These are phyloP conservation scores for Girardinichthys multiradiatus DNA, from an alignment of 2,113 vertebrate genomes.

Conservation along the genomic window DNA sequence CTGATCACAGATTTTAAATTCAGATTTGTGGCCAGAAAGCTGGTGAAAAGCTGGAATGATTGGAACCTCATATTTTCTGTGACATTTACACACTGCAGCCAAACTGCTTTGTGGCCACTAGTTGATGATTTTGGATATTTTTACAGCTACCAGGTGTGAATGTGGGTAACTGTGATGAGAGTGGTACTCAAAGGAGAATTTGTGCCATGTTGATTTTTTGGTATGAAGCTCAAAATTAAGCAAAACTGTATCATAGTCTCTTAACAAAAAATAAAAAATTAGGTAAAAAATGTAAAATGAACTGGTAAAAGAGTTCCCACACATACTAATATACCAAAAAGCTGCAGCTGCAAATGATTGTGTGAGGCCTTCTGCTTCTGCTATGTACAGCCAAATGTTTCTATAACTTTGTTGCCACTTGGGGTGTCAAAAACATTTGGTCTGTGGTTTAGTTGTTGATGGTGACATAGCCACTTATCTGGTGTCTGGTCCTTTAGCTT, in stretches of 20 bases:
- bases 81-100: slow-evolving; percentile 18
- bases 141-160: slow-evolving; percentile 65
- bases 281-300: not conserved
- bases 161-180: slow-evolving; percentile 48
- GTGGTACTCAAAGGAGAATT: slow-evolving; percentile 40
- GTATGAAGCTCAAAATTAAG: not conserved
- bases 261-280: not conserved
- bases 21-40: slow-evolving; percentile 46
- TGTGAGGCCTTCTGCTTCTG: too few relatives aligned
- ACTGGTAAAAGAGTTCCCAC: not conserved
- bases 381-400: not conserved
- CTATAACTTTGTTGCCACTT: not conserved
- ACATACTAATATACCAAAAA: not conserved
- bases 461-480: not conserved
- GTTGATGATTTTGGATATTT: slow-evolving; percentile 60
- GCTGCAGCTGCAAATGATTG: not conserved
- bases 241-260: not conserved
- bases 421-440: not conserved
- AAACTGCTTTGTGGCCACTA: slow-evolving; percentile 36
- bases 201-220: slow-evolving; percentile 7
- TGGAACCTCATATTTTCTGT: slow-evolving; percentile 6
- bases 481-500: too few relatives aligned
- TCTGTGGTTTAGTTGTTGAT: not conserved
- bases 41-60: slow-evolving; percentile 45
- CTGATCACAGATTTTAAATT: slow-evolving; percentile 23